phyloP scores from a whole-genome alignment of 1,140 invertebrate species.

The Drosophila arizonae region DNA sequence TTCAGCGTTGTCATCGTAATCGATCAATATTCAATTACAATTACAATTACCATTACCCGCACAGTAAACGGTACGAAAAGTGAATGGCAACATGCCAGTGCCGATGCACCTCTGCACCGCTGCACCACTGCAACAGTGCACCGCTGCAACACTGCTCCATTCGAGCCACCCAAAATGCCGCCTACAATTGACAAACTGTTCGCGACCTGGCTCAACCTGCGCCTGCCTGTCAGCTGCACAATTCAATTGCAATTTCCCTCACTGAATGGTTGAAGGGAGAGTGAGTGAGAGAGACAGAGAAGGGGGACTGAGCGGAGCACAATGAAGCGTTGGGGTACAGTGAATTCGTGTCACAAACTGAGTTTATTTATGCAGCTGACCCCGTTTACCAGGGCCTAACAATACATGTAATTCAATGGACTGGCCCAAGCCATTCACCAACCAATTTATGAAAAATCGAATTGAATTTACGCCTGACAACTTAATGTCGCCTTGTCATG shows the following conservation, averaged over 20 bases:
- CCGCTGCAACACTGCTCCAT: too few species aligned
- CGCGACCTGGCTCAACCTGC: conserved; percentile 26
- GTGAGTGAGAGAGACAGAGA: too few species aligned
- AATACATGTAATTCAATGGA: conserved; percentile 63
- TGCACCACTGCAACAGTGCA: too few species aligned
- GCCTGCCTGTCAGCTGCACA: conserved; percentile 19
- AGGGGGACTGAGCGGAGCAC: background rate
- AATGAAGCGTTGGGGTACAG: conserved; percentile 10
- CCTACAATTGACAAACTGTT: conserved; percentile 31
- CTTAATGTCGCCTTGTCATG: conserved; percentile 50
- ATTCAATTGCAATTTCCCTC: conserved; percentile 54
- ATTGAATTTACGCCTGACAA: conserved; percentile 66
- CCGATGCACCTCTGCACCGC: too few species aligned
- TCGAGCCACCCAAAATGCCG: background rate
- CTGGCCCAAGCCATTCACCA: conserved; percentile 26
- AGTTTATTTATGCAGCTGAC: conserved; percentile 64
- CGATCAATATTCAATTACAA: conserved; percentile 60
- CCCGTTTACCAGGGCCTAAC: conserved; percentile 51
- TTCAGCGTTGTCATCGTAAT: conserved; percentile 36
- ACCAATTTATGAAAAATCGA: conserved; percentile 11
- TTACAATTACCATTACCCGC: conserved; percentile 48
- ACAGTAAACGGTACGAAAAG: conserved; percentile 14
- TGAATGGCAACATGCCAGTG: conserved; percentile 19
- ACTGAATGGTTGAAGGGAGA: background rate
- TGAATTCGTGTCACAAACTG: conserved; percentile 40